Evolutionary conservation across 1,140 invertebrate species (phyloP), one percentile per base, ranked within the genome.

Genomic region (Neodiprion pinetum): DNA sequence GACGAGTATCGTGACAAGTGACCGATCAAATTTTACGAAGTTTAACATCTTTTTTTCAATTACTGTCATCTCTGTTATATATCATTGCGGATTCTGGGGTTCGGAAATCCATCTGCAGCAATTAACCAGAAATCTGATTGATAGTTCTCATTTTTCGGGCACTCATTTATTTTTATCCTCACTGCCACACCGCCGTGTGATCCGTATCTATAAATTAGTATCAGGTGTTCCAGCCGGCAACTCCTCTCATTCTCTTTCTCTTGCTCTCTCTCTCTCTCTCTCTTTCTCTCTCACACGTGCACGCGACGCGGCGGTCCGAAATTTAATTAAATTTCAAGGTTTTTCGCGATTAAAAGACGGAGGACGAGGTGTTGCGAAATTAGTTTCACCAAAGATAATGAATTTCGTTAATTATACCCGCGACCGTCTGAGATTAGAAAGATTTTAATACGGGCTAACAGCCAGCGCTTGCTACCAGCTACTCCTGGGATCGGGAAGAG

Each of bases 301-400:
- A 9, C 11, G n/a, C 11, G 53, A 61, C 11, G 53, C 11, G 53
- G 53, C 81, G 81, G 85, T 87, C 86, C 86, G 86, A 87, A 87
- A 88, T 88, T 88, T 88, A 88, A 88, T 88, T 88, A 88, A 88
- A 88, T 87, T 88, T 88, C 86, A 88, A 83, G 85, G 86, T 88
- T 88, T 88, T 88, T 88, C 86, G 82, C 85, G 86, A 88, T 88
- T 87, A 88, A 87, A 82, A 84, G 86, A 84, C 84, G 81, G 79
- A 79, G 78, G 77, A 21, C 21, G 81, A 80, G 80, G 79, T 84
- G 83, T 85, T 86, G 83, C 82, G 82, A 87, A 88, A 88, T 88
- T 88, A 87, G 84, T 87, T 88, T 88, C 81, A 82, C 81, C 81
- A 79, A 74, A 48, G 83, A 84, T 88, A 88, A 88, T 87, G 84